Evolutionary conservation across 2,113 vertebrate genomes (phyloP), one percentile per base, ranked within the genome.

Genomic region (Nothoprocta pentlandii): DNA sequence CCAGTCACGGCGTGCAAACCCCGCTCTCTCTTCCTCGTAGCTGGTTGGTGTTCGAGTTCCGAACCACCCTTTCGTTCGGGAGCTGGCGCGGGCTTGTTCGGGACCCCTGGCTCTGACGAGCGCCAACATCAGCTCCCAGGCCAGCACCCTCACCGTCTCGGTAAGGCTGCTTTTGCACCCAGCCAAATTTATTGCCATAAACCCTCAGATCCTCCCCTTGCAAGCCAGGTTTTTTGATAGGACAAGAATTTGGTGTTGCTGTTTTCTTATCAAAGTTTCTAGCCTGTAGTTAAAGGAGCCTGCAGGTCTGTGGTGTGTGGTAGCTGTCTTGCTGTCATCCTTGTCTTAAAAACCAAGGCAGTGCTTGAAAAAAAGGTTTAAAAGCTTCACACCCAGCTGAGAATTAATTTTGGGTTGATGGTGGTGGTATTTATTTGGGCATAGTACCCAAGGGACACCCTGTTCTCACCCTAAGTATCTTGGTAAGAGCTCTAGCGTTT

Each of bases 31-130:
- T 77, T 30, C 58, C 62, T 14, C 59, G 14, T 76, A 99, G 99
- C 98, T 99, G 36, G 99, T 99, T 21, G 99, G 99, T 5, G 98
- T 99, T 16, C 99, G 99, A 8, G 98, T 99, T 88, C 99, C 99
- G 25, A 94, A 98, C 88, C 98, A 99, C 10, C 71, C 94, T 16
- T 99, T 99, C 62, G 96, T 99, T 84, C 97, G 98, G 63, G 98
- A 97, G 20, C 89, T 99, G 85, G 98, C 98, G 32, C 98, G 98
- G 81, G 97, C 97, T 88, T 99, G 99, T 68, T 87, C 94, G 2
- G 98, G 98, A 34, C 99, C 99, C 0, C 97, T 99, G 32, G 99
- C 99, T 6, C 95, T 99, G 26, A 99, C 99, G 3, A 99, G 99
- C 0, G 99, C 99, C 68, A 99, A 99, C 95, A 25, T 99, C 97